Conservation (phyloP, 2,888 invertebrate genomes). For the Microplitis deprimator region DNA sequence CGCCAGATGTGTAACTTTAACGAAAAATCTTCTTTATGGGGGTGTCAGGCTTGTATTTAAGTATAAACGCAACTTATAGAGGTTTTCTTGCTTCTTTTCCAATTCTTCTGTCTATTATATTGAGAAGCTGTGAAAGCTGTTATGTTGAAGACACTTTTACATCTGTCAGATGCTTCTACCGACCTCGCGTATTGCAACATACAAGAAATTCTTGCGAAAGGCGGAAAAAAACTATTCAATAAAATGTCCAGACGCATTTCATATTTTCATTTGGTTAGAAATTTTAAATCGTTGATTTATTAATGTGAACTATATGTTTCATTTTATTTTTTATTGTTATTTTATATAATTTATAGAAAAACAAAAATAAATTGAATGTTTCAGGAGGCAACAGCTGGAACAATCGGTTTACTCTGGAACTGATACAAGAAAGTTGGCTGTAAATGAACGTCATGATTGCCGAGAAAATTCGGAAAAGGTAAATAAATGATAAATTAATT, state of each 20-base stretch:
- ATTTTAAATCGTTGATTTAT: not conserved
- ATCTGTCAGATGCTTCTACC: not conserved
- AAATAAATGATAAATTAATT: constrained; percentile 43
- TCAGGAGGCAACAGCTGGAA: constrained; percentile 68
- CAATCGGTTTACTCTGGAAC: constrained; percentile 68
- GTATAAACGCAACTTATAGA: constrained; percentile 24
- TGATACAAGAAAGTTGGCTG: constrained; percentile 58
- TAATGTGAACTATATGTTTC: not conserved
- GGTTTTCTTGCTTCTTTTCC: constrained; percentile 16
- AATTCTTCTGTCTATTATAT: not conserved
- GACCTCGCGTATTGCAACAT: not conserved
- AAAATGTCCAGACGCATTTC: not conserved
- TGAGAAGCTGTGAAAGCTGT: not conserved
- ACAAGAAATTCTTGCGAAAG: not conserved
- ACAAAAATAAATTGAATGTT: constrained; percentile 37
- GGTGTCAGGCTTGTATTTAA: constrained; percentile 37
- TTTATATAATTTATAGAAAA: not conserved
- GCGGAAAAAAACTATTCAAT: not conserved
- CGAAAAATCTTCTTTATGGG: constrained; percentile 50
- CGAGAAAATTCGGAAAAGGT: constrained; percentile 63
- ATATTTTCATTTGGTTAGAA: not conserved
- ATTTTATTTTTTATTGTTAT: not conserved
- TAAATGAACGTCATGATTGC: constrained; percentile 54
- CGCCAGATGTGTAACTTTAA: constrained; percentile 54
- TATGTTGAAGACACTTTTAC: not conserved